These are phyloP conservation scores for Epistrophe grossulariae DNA, from an alignment of 2,888 invertebrate genomes.

Conservation along the genomic window DNA sequence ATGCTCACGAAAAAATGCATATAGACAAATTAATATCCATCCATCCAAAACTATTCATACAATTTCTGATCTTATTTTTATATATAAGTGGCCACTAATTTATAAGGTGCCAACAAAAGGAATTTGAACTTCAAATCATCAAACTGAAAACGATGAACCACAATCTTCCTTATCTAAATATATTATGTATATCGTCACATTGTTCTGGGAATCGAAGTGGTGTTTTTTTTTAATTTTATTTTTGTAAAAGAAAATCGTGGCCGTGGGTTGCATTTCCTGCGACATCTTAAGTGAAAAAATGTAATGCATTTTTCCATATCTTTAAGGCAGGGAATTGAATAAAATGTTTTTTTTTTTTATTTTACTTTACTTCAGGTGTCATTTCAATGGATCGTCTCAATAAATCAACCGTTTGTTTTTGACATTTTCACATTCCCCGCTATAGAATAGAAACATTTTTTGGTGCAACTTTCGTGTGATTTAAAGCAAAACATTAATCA, in stretches of 20 bases:
- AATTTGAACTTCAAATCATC: constrained; percentile 60
- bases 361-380: constrained; percentile 46
- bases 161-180: constrained; percentile 29
- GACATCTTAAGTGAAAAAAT: neutral
- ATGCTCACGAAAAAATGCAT: too few species aligned
- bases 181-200: constrained; percentile 42
- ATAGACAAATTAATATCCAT: constrained; percentile 12
- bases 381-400: constrained; percentile 57
- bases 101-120: constrained; percentile 54
- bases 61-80: constrained; percentile 38
- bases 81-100: constrained; percentile 45
- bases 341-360: constrained; percentile 32
- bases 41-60: constrained; percentile 18
- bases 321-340: constrained; percentile 36
- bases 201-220: constrained; percentile 29
- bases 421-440: constrained; percentile 23
- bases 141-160: constrained; percentile 9
- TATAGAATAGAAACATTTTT: neutral
- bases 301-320: constrained; percentile 26
- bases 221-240: constrained; percentile 7
- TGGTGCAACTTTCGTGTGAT: neutral
- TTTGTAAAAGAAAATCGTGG: neutral
- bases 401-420: constrained; percentile 55
- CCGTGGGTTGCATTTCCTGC: neutral
- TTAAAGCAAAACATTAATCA: neutral